These are phyloP conservation scores for Leucania comma DNA, from an alignment of 2,888 invertebrate species.

Conservation along the genomic window DNA sequence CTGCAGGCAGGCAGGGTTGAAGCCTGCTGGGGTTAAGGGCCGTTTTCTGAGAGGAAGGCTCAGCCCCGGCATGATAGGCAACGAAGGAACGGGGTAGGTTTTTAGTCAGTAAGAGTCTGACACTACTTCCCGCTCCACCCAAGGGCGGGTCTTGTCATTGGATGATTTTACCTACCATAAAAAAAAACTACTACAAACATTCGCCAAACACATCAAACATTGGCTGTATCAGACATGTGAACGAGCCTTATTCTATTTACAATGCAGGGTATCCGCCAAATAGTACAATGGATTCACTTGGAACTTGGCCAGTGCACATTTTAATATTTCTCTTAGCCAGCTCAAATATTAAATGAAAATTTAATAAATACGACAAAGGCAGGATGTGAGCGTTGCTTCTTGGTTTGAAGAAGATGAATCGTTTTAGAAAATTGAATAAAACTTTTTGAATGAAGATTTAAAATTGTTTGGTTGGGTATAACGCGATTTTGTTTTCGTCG, in stretches of 20 bases:
- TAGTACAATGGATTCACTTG: constrained; percentile 70
- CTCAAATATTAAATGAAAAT: constrained; percentile 56
- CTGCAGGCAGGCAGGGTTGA: too few relatives aligned
- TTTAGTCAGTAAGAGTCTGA: too few relatives aligned
- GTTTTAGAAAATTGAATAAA: constrained; percentile 35
- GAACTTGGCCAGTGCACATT: constrained; percentile 68
- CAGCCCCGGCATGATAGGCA: too few relatives aligned
- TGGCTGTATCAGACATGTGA: constrained; percentile 30
- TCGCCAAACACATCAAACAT: constrained; percentile 36
- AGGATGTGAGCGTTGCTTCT: constrained; percentile 29
- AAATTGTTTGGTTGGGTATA: constrained; percentile 3
- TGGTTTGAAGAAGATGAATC: constrained; percentile 37
- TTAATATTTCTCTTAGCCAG: constrained; percentile 61
- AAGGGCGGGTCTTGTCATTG: too few relatives aligned
- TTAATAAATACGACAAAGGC: constrained; percentile 53
- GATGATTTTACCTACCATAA: too few relatives aligned
- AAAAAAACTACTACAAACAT: constrained; percentile 15
- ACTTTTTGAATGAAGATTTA: constrained; percentile 32
- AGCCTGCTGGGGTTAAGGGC: too few relatives aligned
- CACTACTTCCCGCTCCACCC: too few relatives aligned
- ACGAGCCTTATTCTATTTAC: constrained; percentile 49
- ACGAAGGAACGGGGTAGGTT: too few relatives aligned
- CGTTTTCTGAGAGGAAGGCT: too few relatives aligned
- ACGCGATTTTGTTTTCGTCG: background rate
- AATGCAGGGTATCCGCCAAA: constrained; percentile 71